Evolutionary conservation across 2,888 invertebrate species (phyloP).

Genomic region (Apodemia hepburni): DNA sequence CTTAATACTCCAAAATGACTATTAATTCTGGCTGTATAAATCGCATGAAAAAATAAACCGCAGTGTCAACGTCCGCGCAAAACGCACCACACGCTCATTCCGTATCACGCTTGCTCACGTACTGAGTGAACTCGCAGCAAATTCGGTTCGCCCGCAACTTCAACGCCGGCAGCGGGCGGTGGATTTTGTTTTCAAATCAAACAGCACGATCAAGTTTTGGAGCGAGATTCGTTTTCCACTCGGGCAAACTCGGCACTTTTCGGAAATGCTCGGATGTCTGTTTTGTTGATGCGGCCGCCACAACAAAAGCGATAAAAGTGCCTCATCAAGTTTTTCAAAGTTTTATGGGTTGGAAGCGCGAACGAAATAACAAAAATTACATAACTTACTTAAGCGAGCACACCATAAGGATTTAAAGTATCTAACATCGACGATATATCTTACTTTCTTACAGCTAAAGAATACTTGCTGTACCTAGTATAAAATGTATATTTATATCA

Average conservation of each 20-base stretch:
- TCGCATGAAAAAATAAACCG: conserved; percentile 71
- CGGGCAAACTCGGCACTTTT: conserved; percentile 48
- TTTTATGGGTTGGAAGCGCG: conserved; percentile 5
- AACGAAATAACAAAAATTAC: conserved; percentile 8
- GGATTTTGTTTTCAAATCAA: conserved; percentile 74
- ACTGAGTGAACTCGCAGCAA: conserved; percentile 64
- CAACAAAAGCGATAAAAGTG: conserved; percentile 39
- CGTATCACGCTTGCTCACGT: conserved; percentile 80
- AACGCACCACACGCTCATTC: conserved; percentile 80
- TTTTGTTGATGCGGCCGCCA: conserved; percentile 48
- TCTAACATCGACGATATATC: no score
- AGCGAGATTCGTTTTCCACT: conserved; percentile 65
- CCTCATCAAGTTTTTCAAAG: conserved; percentile 29
- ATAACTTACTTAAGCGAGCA: not conserved
- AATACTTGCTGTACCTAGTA: no score
- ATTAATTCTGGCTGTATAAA: conserved; percentile 67
- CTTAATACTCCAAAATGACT: conserved; percentile 71
- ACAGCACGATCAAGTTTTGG: conserved; percentile 71
- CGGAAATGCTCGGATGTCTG: conserved; percentile 53
- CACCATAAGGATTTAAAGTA: not conserved
- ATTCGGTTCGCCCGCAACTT: conserved; percentile 44
- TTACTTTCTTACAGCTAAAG: no score
- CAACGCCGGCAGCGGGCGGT: conserved; percentile 46
- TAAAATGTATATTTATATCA: no score
- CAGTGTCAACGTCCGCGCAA: conserved; percentile 78